Base-by-base conservation (phyloP, 2,797 vertebrate species). In the Amblyraja radiata region DNA sequence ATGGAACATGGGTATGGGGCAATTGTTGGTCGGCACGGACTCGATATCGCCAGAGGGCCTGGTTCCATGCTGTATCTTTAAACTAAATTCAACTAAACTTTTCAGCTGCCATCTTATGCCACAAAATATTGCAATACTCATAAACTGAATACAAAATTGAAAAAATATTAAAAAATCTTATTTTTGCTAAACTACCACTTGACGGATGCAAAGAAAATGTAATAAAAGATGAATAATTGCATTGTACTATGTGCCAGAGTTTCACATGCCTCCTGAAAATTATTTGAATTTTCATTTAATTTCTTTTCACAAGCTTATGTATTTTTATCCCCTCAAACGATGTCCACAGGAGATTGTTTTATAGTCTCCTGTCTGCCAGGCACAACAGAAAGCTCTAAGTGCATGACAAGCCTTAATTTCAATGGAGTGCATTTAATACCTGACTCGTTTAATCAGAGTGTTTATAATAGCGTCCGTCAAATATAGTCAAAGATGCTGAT, bases 381-480 rank as follows among this genome's bases (percentile, higher is more conserved):
- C 25, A 91, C 39, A 91, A 74, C 39, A 91, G 5, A 46, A 91
- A 91, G 71, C 90, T 74, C 23, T 25, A 91, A 74, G 10, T 54
- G 21, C 1, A 11, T 2, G 23, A 54, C 90, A 74, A 91, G 68
- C 18, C 3, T 91, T 91, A 25, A 91, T 91, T 91, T 91, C 68
- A 36, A 54, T 54, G 39, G 39, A 23, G 39, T 91, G 71, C 9
- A 11, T 91, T 91, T 91, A 54, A 74, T 54, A 54, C 10, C 39
- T 28, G 68, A 10, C 36, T 73, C 68, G 46, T 54, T 91, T 91
- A 39, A 46, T 74, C 68, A 91, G 65, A 73, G 36, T 74, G 32
- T 91, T 91, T 91, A 91, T 91, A 21, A 46, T 14, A 25, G 71
- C 73, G 21, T 91, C 88, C 23, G 39, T 73, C 88, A 73, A 73